phyloP scores from a whole-genome alignment of 2,113 vertebrate species.

The Pomatorhinus ruficollis region DNA sequence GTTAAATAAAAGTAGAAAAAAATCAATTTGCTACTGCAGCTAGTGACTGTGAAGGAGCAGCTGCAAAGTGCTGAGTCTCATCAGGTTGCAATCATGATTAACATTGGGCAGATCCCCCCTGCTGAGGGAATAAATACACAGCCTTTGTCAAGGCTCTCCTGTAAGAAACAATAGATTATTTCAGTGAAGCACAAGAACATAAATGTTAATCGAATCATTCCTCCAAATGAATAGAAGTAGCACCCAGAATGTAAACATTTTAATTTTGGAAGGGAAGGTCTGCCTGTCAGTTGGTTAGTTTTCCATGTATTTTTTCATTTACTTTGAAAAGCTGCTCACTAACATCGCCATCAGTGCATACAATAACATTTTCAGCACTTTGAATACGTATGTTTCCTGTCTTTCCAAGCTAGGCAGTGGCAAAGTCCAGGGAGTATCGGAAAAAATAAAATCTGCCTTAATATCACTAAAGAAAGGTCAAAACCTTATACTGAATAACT shows the following conservation, averaged over 20 bases:
- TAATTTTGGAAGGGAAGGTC: neutral
- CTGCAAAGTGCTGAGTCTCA: constrained; percentile 48
- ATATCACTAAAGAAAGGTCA: neutral
- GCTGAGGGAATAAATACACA: constrained; percentile 14
- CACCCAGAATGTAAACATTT: constrained; percentile 46
- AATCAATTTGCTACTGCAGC: neutral
- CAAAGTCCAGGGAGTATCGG: neutral
- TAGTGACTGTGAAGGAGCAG: constrained; percentile 61
- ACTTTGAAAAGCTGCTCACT: neutral
- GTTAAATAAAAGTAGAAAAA: neutral
- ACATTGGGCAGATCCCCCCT: neutral
- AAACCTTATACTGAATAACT: neutral
- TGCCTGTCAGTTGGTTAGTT: neutral
- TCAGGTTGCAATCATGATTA: neutral
- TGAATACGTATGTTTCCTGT: neutral
- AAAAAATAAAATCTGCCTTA: constrained; percentile 33
- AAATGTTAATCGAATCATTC: constrained; percentile 27
- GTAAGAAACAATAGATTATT: constrained; percentile 31
- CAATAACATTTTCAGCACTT: neutral
- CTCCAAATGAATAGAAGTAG: neutral
- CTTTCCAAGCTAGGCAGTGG: neutral
- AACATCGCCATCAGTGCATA: neutral
- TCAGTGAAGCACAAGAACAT: constrained; percentile 5
- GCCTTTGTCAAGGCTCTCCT: constrained; percentile 29
- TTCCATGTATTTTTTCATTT: neutral